Conservation (phyloP, 2,888 invertebrate genomes). For the Callyntrura guangdongensis region DNA sequence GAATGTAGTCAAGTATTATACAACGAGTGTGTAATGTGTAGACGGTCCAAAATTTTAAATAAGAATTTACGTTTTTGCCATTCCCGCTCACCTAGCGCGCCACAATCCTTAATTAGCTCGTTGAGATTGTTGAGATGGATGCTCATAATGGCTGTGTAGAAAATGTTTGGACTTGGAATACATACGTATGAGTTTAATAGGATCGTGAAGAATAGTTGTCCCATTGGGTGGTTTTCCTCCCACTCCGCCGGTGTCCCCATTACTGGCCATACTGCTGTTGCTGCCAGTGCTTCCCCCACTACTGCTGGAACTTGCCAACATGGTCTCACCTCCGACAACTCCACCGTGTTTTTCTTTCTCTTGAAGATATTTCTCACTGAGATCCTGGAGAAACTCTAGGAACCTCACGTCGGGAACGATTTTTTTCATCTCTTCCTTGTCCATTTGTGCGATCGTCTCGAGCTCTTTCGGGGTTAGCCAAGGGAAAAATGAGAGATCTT, state of each 20-base stretch:
- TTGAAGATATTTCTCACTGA: slow-evolving; percentile 83
- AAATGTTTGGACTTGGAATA: slow-evolving; percentile 83
- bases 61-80: slow-evolving; percentile 57
- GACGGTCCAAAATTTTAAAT: slow-evolving; percentile 23
- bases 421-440: slow-evolving; percentile 94
- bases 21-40: slow-evolving; percentile 12
- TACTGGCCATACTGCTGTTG: slow-evolving; percentile 58
- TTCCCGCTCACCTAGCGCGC: slow-evolving; percentile 46
- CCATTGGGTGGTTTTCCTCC: slow-evolving; percentile 65
- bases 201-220: slow-evolving; percentile 82
- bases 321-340: slow-evolving; percentile 43
- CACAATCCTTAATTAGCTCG: slow-evolving; percentile 76
- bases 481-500: slow-evolving; percentile 94
- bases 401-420: slow-evolving; percentile 88
- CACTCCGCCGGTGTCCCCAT: slow-evolving; percentile 36
- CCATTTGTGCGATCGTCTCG: slow-evolving; percentile 95
- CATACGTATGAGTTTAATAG: slow-evolving; percentile 84
- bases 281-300: slow-evolving; percentile 63
- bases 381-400: slow-evolving; percentile 84
- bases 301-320: slow-evolving; percentile 71
- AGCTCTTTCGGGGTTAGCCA: slow-evolving; percentile 93
- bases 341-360: slow-evolving; percentile 80
- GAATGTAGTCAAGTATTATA: not conserved
- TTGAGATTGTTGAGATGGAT: slow-evolving; percentile 73
- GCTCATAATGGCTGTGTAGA: slow-evolving; percentile 77